Evolutionary conservation across 2,888 invertebrate genomes (phyloP).

Genomic region (Agrochola lota): DNA sequence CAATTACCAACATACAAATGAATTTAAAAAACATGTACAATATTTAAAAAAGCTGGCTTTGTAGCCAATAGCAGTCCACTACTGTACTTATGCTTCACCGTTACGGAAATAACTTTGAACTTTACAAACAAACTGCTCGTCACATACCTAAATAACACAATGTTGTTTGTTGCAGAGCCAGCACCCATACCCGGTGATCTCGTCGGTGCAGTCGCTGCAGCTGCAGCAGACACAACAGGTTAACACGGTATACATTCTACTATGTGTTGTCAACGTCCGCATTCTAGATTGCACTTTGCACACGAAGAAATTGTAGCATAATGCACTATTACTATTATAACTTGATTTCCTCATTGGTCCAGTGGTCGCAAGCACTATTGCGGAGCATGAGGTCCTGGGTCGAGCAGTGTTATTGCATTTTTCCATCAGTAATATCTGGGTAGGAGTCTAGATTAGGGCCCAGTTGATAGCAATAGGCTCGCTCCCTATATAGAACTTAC

Average conservation of each 20-base stretch:
- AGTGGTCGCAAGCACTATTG: too few species aligned
- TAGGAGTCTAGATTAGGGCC: background rate
- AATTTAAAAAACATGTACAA: too few species aligned
- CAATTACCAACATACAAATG: too few species aligned
- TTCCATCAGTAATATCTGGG: too few species aligned
- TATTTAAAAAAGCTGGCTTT: too few species aligned
- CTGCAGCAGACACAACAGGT: conserved; percentile 87
- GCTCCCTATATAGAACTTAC: background rate
- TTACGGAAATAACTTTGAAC: background rate
- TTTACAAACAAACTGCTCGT: too few species aligned
- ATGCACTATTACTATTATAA: background rate
- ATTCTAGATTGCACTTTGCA: background rate
- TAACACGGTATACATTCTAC: conserved; percentile 76
- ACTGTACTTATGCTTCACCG: background rate
- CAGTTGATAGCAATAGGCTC: background rate
- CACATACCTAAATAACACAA: background rate
- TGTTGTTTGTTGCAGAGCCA: conserved; percentile 74
- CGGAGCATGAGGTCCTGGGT: background rate
- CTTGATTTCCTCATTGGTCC: too few species aligned
- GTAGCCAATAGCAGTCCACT: background rate
- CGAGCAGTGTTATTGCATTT: too few species aligned
- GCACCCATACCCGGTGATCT: conserved; percentile 86
- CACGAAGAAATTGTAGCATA: background rate
- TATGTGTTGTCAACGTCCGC: conserved; percentile 18
- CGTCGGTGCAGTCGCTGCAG: conserved; percentile 86